Conservation (phyloP, 1,140 invertebrate species). For the Maconellicoccus hirsutus region DNA sequence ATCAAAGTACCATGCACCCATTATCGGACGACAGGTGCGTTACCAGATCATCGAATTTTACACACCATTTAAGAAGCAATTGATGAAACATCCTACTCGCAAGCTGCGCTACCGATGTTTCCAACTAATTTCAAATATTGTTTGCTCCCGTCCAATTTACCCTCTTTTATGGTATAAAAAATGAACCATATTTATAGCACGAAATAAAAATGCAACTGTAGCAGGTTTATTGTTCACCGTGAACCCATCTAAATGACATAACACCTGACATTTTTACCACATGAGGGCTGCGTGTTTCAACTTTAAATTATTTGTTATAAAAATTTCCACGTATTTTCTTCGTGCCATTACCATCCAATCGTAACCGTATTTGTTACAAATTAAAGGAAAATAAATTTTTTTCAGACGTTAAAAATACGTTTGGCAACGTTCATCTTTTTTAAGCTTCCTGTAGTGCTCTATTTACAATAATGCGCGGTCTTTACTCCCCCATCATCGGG, state of each 20-base stretch:
- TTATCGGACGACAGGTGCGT: no score
- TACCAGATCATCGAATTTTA: not conserved
- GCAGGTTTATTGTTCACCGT: constrained; percentile 7
- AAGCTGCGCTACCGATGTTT: not conserved
- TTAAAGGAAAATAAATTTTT: no score
- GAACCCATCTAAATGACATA: not conserved
- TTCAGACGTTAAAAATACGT: not conserved
- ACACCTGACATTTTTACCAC: not conserved
- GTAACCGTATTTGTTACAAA: no score
- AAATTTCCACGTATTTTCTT: not conserved
- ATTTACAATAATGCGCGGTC: constrained; percentile 20
- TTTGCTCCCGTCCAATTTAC: not conserved
- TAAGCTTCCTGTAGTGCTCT: not conserved
- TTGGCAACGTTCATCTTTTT: not conserved
- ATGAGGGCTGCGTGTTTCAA: not conserved
- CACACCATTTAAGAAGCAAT: not conserved
- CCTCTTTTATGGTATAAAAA: not conserved
- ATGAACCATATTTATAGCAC: not conserved
- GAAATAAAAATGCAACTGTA: constrained; percentile 5
- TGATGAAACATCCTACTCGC: not conserved
- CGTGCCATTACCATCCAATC: not conserved
- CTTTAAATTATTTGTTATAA: not conserved
- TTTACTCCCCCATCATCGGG: constrained; percentile 14
- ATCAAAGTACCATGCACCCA: no score
- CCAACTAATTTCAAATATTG: not conserved